A percentile compares a stretch with the other conserved stretches of the same genome.
Conservation (phyloP, 2,113 vertebrate genomes). For the Sceloporus undulatus region DNA sequence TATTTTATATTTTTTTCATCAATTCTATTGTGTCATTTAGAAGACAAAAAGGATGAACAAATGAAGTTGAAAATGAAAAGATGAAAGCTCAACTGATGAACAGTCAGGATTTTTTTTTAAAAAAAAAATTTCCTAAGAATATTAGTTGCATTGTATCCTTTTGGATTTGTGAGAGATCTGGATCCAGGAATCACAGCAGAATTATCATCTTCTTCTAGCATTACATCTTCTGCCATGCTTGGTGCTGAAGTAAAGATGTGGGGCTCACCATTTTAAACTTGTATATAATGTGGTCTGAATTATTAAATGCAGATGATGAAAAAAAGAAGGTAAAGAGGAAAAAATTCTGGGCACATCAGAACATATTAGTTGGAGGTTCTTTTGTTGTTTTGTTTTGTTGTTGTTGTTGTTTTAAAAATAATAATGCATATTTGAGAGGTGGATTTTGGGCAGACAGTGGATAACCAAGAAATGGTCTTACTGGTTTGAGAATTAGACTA, state of each 20-base stretch:
- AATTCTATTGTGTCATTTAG: background rate
- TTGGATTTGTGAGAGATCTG: background rate
- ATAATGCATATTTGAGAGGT: background rate
- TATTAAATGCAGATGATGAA: background rate
- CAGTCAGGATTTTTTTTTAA: background rate
- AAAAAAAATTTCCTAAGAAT: background rate
- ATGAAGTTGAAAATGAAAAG: constrained; percentile 21
- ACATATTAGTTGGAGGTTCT: background rate
- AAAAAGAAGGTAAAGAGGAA: background rate
- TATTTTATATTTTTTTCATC: background rate
- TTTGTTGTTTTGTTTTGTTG: background rate
- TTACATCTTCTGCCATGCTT: background rate
- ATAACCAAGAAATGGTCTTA: constrained; percentile 1
- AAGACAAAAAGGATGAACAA: background rate
- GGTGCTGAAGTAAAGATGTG: background rate
- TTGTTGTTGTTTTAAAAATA: background rate
- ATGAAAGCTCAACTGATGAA: background rate
- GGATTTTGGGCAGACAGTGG: background rate
- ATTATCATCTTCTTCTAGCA: background rate
- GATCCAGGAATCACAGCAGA: background rate
- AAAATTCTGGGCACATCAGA: background rate
- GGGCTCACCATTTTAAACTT: background rate
- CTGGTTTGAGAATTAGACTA: too few relatives aligned
- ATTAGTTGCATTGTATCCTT: background rate
- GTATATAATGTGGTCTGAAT: background rate